phyloP scores from a whole-genome alignment of 2,797 vertebrate genomes.

The Cottoperca gobio region DNA sequence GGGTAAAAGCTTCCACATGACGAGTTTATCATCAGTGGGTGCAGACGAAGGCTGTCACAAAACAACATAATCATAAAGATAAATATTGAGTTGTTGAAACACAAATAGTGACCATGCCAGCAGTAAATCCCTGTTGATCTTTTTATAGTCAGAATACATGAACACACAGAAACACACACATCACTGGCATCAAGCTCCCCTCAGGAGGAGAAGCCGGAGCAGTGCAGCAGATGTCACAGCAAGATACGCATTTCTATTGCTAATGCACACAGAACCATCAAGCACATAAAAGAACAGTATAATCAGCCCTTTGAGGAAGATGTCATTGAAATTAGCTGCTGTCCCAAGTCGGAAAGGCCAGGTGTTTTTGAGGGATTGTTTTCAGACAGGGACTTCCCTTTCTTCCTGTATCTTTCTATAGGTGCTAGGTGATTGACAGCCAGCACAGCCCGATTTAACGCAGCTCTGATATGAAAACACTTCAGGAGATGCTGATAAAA shows the following conservation, averaged over 20 bases:
- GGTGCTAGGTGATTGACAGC: conserved; percentile 53
- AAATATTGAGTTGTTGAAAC: conserved; percentile 46
- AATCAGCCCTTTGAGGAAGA: conserved; percentile 48
- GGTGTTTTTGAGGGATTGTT: conserved; percentile 25
- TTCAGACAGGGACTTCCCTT: conserved; percentile 9
- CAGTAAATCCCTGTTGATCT: conserved; percentile 48
- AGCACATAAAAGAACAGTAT: conserved; percentile 32
- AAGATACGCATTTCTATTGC: conserved; percentile 40
- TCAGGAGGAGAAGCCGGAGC: conserved; percentile 43
- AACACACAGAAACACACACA: conserved; percentile 9
- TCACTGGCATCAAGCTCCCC: conserved; percentile 35
- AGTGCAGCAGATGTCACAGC: conserved; percentile 66
- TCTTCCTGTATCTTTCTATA: conserved; percentile 29
- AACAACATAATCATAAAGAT: conserved; percentile 36
- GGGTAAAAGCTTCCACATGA: conserved; percentile 53
- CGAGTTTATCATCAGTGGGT: conserved; percentile 39
- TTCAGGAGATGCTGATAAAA: conserved; percentile 54
- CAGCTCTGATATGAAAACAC: conserved; percentile 36
- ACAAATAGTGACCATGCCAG: conserved; percentile 38
- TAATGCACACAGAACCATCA: conserved; percentile 33
- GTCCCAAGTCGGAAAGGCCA: conserved; percentile 20
- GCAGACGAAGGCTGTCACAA: conserved; percentile 22
- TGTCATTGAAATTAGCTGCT: conserved; percentile 28
- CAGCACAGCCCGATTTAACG: not conserved
- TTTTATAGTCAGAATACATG: conserved; percentile 44